Evolutionary conservation across 1,140 invertebrate genomes (phyloP), one percentile per base, ranked within the genome.

Genomic region (Zaprionus tsacasi): DNA sequence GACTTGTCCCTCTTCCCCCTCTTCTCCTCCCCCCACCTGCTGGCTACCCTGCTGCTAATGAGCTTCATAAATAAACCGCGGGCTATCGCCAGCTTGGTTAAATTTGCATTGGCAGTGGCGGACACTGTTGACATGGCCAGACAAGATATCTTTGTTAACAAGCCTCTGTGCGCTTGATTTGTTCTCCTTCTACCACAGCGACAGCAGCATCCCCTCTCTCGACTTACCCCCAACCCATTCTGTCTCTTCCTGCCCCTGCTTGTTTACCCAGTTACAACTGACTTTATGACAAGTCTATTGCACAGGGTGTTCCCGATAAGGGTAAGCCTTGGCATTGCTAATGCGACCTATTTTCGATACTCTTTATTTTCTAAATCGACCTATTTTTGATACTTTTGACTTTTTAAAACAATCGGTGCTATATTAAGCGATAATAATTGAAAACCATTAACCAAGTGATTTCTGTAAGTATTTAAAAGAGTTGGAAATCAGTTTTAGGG

Each of bases 41-140:
- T 10, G 6, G 33, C 30, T 17, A n/a, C 36, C 12, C 57, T 69
- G 59, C 66, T 66, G 85, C 80, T 87, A 87, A 87, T 87, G 80
- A 87, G 83, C 80, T 87, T 55, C 74, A 87, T 87, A 87, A 87
- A 87, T 76, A 83, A 78, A 74, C 74, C 61, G 21, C 63, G 38
- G 72, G 50, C 56, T 79, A 79, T 82, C 65, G 56, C 33, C 50
- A 27, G 57, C 80, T 82, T 76, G 72, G 73, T 68, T 87, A 87
- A 87, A 87, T 87, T 87, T 89, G 85, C 85, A 89, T 89, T 89
- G 59, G 52, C 68, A 57, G 52, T 63, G 52, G 6, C 45, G 45
- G 38, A 54, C 45, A 55, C 63, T 69, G 70, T 52, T 71, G 68
- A 71, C 81, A 30, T 6, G 27, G 27, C 27, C 1, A 55, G 56